Percentiles rank a stretch among this genome's conserved stretches.
Evolutionary conservation across 2,113 vertebrate species (phyloP).

Genomic region (Uropsilus gracilis): DNA sequence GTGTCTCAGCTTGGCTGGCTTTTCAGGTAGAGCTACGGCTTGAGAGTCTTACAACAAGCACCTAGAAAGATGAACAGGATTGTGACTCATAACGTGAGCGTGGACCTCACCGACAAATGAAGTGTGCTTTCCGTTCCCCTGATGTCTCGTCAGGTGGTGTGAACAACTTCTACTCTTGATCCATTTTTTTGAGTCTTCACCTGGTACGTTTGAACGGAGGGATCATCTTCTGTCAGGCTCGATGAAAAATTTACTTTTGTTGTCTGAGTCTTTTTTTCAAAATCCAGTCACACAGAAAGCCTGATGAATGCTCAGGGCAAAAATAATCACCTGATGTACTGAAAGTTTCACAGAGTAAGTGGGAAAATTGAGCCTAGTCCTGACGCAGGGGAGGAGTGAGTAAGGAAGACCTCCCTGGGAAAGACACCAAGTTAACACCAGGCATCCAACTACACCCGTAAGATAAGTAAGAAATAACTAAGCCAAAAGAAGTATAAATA

Average conservation of each 20-base stretch:
- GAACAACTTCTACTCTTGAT: not conserved
- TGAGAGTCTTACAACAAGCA: not conserved
- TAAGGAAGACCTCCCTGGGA: not conserved
- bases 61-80: not conserved
- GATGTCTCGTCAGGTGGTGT: not conserved
- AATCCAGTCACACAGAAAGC: not conserved
- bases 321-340: not conserved
- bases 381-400: not conserved
- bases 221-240: not conserved
- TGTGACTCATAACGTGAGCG: not conserved
- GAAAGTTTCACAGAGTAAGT: not conserved
- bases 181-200: constrained; percentile 13
- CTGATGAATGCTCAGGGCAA: not conserved
- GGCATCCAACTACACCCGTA: not conserved
- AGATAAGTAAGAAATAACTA: not conserved
- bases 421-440: not conserved
- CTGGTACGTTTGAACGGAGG: not conserved
- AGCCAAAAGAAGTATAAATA: constrained; percentile 12
- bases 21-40: not conserved
- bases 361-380: not conserved
- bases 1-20: not conserved
- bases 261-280: constrained; percentile 17
- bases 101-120: not conserved
- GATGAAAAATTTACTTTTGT: not conserved
- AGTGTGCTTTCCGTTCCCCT: not conserved